Percentiles rank a stretch among this genome's conserved stretches.
Evolutionary conservation across 2,888 invertebrate species (phyloP).

Genomic region (Phortica okadai): DNA sequence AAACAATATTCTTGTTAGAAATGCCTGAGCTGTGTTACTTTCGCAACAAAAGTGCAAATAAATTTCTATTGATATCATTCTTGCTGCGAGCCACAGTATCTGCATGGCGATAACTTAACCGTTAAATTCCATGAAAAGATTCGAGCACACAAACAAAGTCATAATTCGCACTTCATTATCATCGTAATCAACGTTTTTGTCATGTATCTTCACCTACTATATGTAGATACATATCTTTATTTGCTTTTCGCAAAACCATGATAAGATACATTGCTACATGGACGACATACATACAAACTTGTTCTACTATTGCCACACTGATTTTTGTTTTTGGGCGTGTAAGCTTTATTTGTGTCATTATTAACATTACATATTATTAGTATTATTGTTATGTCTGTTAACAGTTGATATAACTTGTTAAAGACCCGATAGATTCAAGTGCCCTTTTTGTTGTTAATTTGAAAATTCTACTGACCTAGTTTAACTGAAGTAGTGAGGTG

Average conservation of each 20-base stretch:
- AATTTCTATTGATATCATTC: slow-evolving; percentile 56
- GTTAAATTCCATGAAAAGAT: background rate
- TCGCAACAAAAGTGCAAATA: slow-evolving; percentile 65
- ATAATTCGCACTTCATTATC: slow-evolving; percentile 52
- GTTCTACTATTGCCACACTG: background rate
- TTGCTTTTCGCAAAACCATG: slow-evolving; percentile 18
- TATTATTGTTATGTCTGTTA: background rate
- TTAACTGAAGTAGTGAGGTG: slow-evolving; percentile 33
- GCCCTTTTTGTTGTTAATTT: slow-evolving; percentile 59
- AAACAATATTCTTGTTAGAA: background rate
- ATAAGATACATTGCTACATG: slow-evolving; percentile 16
- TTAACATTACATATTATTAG: background rate
- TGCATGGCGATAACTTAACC: background rate
- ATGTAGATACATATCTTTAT: background rate
- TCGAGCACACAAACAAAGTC: slow-evolving; percentile 30
- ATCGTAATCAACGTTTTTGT: slow-evolving; percentile 27
- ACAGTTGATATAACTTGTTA: slow-evolving; percentile 12
- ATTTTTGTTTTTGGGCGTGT: background rate
- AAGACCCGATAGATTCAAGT: slow-evolving; percentile 39
- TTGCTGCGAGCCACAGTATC: slow-evolving; percentile 26
- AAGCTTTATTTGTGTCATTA: background rate
- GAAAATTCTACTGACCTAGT: slow-evolving; percentile 62
- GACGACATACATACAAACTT: background rate
- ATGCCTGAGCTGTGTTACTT: slow-evolving; percentile 27
- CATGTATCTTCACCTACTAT: background rate